Evolutionary conservation across 2,888 invertebrate species (phyloP).

Genomic region (Leptopilina myrica): DNA sequence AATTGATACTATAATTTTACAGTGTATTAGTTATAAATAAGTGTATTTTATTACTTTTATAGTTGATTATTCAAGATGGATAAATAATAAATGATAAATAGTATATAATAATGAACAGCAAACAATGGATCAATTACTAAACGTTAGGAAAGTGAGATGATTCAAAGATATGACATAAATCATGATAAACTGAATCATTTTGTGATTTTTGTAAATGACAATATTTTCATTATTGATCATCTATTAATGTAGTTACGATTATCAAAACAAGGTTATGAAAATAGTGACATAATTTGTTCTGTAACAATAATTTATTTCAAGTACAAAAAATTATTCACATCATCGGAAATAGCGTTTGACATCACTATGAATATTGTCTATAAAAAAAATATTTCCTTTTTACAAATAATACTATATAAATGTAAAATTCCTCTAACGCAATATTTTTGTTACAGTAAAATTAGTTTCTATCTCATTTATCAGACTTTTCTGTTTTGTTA

Average conservation of each 20-base stretch:
- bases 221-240: background rate
- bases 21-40: too few species aligned
- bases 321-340: background rate
- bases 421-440: too few species aligned
- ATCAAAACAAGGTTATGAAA: background rate
- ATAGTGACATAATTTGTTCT: background rate
- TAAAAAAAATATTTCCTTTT: background rate
- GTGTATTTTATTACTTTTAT: too few species aligned
- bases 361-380: background rate
- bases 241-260: background rate
- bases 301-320: background rate
- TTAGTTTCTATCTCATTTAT: background rate
- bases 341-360: background rate
- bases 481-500: background rate
- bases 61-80: too few species aligned
- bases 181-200: background rate
- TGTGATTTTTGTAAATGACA: background rate
- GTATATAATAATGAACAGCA: too few species aligned
- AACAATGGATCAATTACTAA: too few species aligned
- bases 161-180: background rate
- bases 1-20: too few species aligned
- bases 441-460: background rate
- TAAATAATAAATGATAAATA: too few species aligned
- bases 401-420: too few species aligned
- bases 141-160: too few species aligned